phyloP scores from a whole-genome alignment of 2,888 invertebrate genomes.

The Caenorhabditis panamensis region DNA sequence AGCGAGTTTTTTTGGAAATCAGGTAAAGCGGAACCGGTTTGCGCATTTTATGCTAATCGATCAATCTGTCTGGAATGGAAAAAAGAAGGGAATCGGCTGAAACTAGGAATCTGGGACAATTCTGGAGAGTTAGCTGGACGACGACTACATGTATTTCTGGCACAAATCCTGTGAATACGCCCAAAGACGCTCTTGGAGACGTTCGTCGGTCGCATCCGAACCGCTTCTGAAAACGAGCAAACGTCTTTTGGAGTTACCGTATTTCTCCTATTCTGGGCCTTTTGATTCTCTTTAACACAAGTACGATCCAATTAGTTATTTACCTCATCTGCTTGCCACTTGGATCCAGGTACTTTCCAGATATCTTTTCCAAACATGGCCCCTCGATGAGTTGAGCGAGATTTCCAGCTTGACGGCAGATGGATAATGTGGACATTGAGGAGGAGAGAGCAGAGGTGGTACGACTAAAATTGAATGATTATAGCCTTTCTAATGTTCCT shows the following conservation, averaged over 20 bases:
- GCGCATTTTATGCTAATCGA: conserved; percentile 56
- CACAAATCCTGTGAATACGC: conserved; percentile 69
- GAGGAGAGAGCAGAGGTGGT: conserved; percentile 72
- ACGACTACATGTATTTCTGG: conserved; percentile 57
- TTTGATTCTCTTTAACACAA: too few species aligned
- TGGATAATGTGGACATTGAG: conserved; percentile 71
- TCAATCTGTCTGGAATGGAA: conserved; percentile 51
- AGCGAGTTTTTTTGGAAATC: conserved; percentile 10
- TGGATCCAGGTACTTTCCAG: conserved; percentile 79
- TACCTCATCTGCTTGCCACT: conserved; percentile 77
- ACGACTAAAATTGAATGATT: conserved; percentile 71
- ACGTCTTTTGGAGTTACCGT: background rate
- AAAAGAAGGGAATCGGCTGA: background rate
- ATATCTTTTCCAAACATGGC: conserved; percentile 68
- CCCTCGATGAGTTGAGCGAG: conserved; percentile 75
- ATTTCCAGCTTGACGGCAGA: conserved; percentile 71
- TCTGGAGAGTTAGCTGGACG: background rate
- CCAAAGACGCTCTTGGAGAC: conserved; percentile 78
- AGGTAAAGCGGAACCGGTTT: conserved; percentile 46
- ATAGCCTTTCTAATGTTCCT: too few species aligned
- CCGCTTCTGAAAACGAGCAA: conserved; percentile 64
- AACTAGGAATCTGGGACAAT: conserved; percentile 16
- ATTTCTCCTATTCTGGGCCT: too few species aligned
- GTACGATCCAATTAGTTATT: too few species aligned
- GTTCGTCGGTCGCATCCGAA: conserved; percentile 76